Conservation (phyloP, 2,888 invertebrate species). For the Eupithecia tripunctaria region DNA sequence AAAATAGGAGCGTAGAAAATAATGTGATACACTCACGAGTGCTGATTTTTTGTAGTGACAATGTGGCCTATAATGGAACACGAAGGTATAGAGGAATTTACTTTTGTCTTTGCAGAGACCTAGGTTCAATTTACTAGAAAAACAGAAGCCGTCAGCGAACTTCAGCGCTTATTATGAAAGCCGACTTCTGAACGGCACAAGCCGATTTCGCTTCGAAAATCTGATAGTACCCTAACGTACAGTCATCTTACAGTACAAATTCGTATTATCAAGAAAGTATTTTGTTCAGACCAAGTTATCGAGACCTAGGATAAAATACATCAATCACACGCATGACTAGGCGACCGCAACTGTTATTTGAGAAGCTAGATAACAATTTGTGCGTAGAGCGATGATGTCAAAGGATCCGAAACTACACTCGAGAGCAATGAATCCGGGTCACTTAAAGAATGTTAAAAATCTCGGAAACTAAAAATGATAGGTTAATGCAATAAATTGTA, state of each 20-base stretch:
- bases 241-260: neutral
- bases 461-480: no score
- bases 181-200: neutral
- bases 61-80: no score
- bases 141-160: no score
- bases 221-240: neutral
- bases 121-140: neutral
- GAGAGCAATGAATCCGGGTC: no score
- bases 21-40: neutral
- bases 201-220: neutral
- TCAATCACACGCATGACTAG: slow-evolving; percentile 1
- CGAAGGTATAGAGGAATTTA: no score
- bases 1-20: neutral
- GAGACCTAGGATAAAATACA: neutral
- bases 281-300: neutral
- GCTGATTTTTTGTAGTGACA: no score
- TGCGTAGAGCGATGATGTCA: neutral
- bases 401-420: neutral
- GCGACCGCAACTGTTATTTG: neutral
- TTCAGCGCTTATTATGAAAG: neutral
- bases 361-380: neutral
- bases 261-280: neutral
- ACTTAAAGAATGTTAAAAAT: no score
- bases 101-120: neutral
- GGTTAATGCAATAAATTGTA: no score